Base-by-base conservation (phyloP, 2,113 vertebrate species). In the Oreotragus oreotragus region DNA sequence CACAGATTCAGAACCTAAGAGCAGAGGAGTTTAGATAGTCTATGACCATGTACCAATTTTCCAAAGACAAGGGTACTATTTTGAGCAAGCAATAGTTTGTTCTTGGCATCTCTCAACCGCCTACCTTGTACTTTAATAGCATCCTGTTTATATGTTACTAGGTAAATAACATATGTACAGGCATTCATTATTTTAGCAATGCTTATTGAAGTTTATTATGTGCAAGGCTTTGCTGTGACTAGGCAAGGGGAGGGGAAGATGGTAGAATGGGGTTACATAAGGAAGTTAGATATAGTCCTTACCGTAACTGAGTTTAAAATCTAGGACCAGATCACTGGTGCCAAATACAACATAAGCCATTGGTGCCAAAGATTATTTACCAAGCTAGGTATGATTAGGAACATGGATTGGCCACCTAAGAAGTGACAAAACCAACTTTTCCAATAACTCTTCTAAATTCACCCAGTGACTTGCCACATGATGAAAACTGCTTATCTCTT, bases 401-500 rank as follows among this genome's bases (percentile, higher is more conserved):
- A 43, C 28, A 88, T 84, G 33, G 62, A 28, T 94, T 76, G 53
- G 7, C n/a, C 21, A 62, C 19, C 13, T 45, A 43, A 93, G 30
- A 77, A 90, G 17, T 39, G 16, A 45, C 9, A 96, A 76, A 89
- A 77, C 30, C 39, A 92, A 76, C 47, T 90, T 93, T 49, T 39
- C 16, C 49, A 93, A 96, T 76, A 88, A 92, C 84, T 95, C 86
- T 92, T 95, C 86, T 91, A 97, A 98, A 97, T 80, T 57, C 86
- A 89, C 66, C 28, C 39, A 76, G 47, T 88, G 6, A 2, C 93
- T 97, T 91, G n/a, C 83, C 93, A 90, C 33, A 83, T 76, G 53
- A 53, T 77, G 27, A 88, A 80, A 95, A 97, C 28, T 70, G 33
- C 95, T 88, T 89, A 57, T 85, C 30, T 57, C 36, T 36, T 64